Evolutionary conservation across 2,113 vertebrate species (phyloP), one percentile per base, ranked within the genome.

Genomic region (Archocentrus centrarchus): DNA sequence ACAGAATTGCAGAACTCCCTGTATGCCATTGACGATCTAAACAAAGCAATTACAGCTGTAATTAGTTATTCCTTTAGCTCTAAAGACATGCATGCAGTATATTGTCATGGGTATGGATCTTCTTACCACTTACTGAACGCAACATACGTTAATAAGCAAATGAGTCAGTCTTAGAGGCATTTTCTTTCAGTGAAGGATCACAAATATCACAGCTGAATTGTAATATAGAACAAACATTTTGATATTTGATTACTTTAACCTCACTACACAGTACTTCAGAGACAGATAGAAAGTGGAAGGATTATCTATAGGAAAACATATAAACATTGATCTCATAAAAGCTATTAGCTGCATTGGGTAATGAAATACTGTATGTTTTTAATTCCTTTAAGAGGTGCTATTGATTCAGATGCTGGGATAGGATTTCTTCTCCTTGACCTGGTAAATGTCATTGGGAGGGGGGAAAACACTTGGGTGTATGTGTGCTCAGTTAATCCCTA

Each of bases 401-500:
- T 90, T 82, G 90, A 90, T 92, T 90, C 8, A 81, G 83, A 53
- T 14, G 18, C 57, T 58, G 39, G 75, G 32, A 77, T 59, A 13
- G 73, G 53, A 61, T 83, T 86, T 68, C 82, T 59, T 81, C 68
- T 83, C 75, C 81, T 60, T 85, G 79, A 89, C 76, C 81, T 70
- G 62, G 11, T 93, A 88, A 90, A 92, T 92, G 81, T 89, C 93
- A 89, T 1, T 0, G 6, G 35, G 6, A 63, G 18, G 15, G 85
- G 85, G 85, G 77, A 88, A 79, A 81, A 87, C 63, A 83, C 70
- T 79, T 35, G 35, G 62, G n/a, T 35, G 11, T 81, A 60, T 60
- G 47, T 62, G 39, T 78, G 60, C 77, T 64, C 75, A 80, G 50
- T 85, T 90, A 91, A 93, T 94, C 81, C 83, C 50, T 47, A 39